Base-by-base conservation (phyloP, 2,113 vertebrate genomes). In the Megaptera novaeangliae region DNA sequence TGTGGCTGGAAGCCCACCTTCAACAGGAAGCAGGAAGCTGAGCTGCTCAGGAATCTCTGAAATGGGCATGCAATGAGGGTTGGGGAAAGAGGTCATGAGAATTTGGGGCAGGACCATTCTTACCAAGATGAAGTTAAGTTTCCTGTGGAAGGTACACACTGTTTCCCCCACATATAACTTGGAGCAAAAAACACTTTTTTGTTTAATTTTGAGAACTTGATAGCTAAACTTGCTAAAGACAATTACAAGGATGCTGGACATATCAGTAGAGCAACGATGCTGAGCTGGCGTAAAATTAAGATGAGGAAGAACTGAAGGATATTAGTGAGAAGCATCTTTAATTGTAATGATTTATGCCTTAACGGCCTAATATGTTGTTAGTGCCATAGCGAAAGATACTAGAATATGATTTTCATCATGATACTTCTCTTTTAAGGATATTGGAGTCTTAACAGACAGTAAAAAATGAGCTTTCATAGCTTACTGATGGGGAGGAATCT, bases 191-290 rank as follows among this genome's bases (percentile, higher is more conserved):
- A 49, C 21, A 2, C 11, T 64, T 80, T 88, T 63, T 36, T 82
- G 72, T 68, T 91, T 64, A 41, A 75, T 91, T 85, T 75, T 95
- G 83, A 94, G 71, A 85, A 83, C n/a, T 85, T 57, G 49, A 78
- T 31, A 81, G 75, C 55, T 91, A 93, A 66, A 64, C 14, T 78
- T 92, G 61, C 71, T 74, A 75, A 74, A 64, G 55, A 91, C 8
- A 20, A 84, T 55, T 34, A 17, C 7, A 94, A 63, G 12, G 64
- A 74, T 46, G 7, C 27, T 82, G 66, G n/a, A 57, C 31, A n/a
- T 46, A 55, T 72, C 78, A 66, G 31, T 41, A 21, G 18, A 92
- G 41, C 7, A 3, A 49, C 12, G n/a, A 52, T 55, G 14, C 29
- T 89, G 49, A 72, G 27, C 20, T 41, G 49, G 34, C 49, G 21